Base-by-base conservation (phyloP, 92 coral and sea anemone species). In the Siderastrea siderea region DNA sequence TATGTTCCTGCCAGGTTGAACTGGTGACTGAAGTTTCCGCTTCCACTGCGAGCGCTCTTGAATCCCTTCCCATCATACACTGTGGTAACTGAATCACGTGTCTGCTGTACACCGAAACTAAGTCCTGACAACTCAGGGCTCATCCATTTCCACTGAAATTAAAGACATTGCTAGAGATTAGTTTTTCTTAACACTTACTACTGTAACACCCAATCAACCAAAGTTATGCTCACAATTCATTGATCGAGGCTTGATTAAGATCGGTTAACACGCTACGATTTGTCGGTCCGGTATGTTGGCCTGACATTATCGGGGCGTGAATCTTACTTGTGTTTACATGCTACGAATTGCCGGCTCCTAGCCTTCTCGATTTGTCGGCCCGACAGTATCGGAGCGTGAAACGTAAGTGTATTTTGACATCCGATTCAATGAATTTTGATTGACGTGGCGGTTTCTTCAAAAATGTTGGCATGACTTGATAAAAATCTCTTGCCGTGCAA, bases 81-180 rank as follows among this genome's bases (percentile, higher is more conserved):
- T 13, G 92, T 75, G 72, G 93, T 83, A 10, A 85, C 68, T 8
- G 91, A 83, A 61, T 94, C 94, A 66, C 58, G 54, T 38, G 94
- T 94, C 79, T 94, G 99, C 47, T 96, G 90, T 1, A 96, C 92
- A 81, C 97, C 93, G 59, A 75, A 96, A 68, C 9, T 66, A 14
- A 96, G 79, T 54, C 85, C 93, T 0, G 94, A 77, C 71, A 82
- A 46, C 72, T 59, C 54, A 26, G 99, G 94, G 68, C 97, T 93
- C 1, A 88, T 79, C 99, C 99, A 96, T 46, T 72, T 85, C 99
- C 99, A 96, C 99, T 96, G 89, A 63, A 68, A 67, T 47, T 62
- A 48, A 79, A 61, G 6, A 44, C 2, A 68, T 16, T 38, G 1
- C 13, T 9, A 9, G 12, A 13, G 73, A 2, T 68, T 10, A 68